Base-by-base conservation (phyloP, 2,888 invertebrate genomes). In the Eristalinus aeneus region DNA sequence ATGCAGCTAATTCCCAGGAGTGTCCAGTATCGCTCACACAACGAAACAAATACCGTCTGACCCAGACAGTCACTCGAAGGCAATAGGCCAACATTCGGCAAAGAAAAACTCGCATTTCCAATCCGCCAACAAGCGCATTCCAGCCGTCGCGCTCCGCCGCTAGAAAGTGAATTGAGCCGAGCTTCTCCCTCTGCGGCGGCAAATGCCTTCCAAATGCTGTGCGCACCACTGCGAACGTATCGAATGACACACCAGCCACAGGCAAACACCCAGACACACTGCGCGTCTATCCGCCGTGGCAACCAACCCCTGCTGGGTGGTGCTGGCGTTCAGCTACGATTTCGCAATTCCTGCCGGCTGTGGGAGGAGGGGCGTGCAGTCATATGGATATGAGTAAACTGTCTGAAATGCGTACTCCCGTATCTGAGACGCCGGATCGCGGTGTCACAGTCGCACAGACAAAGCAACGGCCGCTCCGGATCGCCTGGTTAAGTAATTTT, bases 291-390 rank as follows among this genome's bases (percentile, higher is more conserved):
- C 71, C 71, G 72, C 67, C 72, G 75, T 60, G 69, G 56, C 39
- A 71, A 72, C n/a, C 84, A 80, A 84, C 84, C 84, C 84, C 84
- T 84, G 84, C 80, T 84, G 84, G 27, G 74, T 75, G 46, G 39
- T 46, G 39, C 5, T 46, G 3, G 39, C 1, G n/a, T 3, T 46
- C 39, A 73, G 58, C 69, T 65, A 74, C 65, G 16, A 72, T 84
- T 80, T 84, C 32, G 75, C 80, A 84, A 84, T 61, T 67, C 67
- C 80, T 54, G 46, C 72, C 58, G 32, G 46, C 9, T 5, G 31
- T n/a, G 23, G 31, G 54, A 16, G 65, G 67, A 60, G 61, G 31
- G 27, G 27, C 53, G 2, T 5, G 31, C n/a, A 53, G 46, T 46
- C 72, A 20, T 53, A 53, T 27, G 63, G 32, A n/a, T 83, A 77